Conservation (phyloP, 2,888 invertebrate species). For the Chaetoderma sp. region DNA sequence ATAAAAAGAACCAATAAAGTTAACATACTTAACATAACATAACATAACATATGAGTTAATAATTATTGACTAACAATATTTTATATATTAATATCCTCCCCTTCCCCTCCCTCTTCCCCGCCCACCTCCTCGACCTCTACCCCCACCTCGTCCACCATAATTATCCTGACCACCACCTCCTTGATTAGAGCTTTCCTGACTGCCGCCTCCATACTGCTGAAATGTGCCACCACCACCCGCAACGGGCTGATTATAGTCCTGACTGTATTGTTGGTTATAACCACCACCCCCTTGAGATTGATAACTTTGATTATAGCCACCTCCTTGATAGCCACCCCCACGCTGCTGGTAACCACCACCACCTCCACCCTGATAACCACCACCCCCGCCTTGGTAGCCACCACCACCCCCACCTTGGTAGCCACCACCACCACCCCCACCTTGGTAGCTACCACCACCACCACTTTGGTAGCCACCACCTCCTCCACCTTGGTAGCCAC, state of each 20-base stretch:
- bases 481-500: constrained; percentile 44
- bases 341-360: constrained; percentile 34
- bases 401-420: constrained; percentile 30
- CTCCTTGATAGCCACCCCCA: constrained; percentile 22
- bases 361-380: constrained; percentile 35
- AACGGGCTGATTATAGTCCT: too few species aligned
- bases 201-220: constrained; percentile 35
- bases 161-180: constrained; percentile 5
- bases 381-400: constrained; percentile 30
- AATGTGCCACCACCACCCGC: constrained; percentile 32
- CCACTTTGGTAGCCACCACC: constrained; percentile 41
- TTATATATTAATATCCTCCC: constrained; percentile 25
- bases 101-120: constrained; percentile 34
- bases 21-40: too few species aligned
- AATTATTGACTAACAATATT: too few species aligned
- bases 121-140: constrained; percentile 24
- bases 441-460: constrained; percentile 38
- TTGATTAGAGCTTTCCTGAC: constrained; percentile 32
- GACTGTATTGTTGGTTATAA: constrained; percentile 14
- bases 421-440: constrained; percentile 19
- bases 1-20: too few species aligned
- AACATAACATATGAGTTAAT: too few species aligned
- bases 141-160: constrained; percentile 28
- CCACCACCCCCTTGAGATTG: constrained; percentile 33
- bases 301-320: constrained; percentile 33